Percentiles rank a stretch among this genome's conserved stretches.
Conservation (phyloP, 2,888 invertebrate genomes). For the Cryptocephalus primarius region DNA sequence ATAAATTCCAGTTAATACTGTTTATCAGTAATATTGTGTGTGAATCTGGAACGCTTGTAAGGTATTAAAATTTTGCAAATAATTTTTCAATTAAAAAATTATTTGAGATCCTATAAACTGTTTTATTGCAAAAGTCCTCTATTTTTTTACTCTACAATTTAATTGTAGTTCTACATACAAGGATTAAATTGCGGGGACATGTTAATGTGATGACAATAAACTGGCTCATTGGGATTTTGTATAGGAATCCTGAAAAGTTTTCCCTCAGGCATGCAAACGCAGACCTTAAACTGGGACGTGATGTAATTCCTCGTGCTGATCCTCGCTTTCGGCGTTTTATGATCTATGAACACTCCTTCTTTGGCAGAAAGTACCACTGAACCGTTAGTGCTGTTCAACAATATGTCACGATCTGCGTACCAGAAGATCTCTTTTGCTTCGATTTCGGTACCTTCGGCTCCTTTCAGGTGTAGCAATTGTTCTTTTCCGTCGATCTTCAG, state of each 20-base stretch:
- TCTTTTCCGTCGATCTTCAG: conserved; percentile 59
- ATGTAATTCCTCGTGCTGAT: conserved; percentile 30
- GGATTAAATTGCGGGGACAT: conserved; percentile 52
- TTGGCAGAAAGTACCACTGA: conserved; percentile 58
- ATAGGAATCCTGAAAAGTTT: conserved; percentile 70
- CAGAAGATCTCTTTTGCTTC: conserved; percentile 62
- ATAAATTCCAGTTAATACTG: too few species aligned
- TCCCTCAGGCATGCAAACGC: conserved; percentile 84
- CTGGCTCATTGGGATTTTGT: conserved; percentile 42
- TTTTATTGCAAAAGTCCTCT: too few species aligned
- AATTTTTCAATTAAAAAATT: too few species aligned
- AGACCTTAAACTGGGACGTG: conserved; percentile 68
- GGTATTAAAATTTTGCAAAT: too few species aligned
- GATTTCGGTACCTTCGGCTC: conserved; percentile 68
- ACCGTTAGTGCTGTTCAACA: conserved; percentile 64
- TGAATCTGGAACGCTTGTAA: too few species aligned
- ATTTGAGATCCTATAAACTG: too few species aligned
- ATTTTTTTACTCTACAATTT: too few species aligned
- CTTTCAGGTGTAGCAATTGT: conserved; percentile 50
- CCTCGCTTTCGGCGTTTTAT: conserved; percentile 57
- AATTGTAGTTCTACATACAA: conserved; percentile 31
- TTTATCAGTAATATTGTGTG: too few species aligned
- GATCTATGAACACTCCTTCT: conserved; percentile 61
- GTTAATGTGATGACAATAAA: conserved; percentile 50
- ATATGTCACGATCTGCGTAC: conserved; percentile 70